Evolutionary conservation across 2,888 invertebrate genomes (phyloP), one percentile per base, ranked within the genome.

Genomic region (Microplitis deprimator): DNA sequence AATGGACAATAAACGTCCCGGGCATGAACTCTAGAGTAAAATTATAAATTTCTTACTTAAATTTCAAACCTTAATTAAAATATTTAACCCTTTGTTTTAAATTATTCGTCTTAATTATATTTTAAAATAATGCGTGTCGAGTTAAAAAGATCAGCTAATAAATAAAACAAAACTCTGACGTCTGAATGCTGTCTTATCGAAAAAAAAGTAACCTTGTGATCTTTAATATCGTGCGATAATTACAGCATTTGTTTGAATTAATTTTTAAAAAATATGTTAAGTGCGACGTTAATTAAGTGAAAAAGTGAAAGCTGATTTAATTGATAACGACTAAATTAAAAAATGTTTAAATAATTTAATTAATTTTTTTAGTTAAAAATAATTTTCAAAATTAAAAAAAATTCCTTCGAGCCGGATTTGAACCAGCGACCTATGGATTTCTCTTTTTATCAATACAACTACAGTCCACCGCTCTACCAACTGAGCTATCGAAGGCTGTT

Each of bases 391-490:
- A 2, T 29, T 4, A 0, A 84, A 84, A 84, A 82, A 77, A 68
- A 64, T 69, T 88, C 89, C 88, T 88, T 88, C 88, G 88, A 87
- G 89, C 89, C 88, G 88, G 89, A 89, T 87, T 89, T 88, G 89
- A 89, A 89, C 89, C 89, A 89, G 89, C 89, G 88, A 89, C 89
- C 89, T 89, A 89, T 89, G 89, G 89, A 89, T 89, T 10, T 50
- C 80, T 77, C 50, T 50, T 50, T 50, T 4, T 13, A 41, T 7
- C 38, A 74, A 29, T 67, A 87, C 89, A 83, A 89, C 89, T 89
- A 89, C 89, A 89, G 89, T 89, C 89, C 89, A 89, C 89, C 89
- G 89, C 89, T 89, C 89, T 89, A 89, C 89, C 89, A 89, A 89
- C 89, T 90, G 89, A 89, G 89, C 89, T 90, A 89, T 90, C 89